phyloP scores from a whole-genome alignment of 1,140 invertebrate genomes.

The Eueides isabella region DNA sequence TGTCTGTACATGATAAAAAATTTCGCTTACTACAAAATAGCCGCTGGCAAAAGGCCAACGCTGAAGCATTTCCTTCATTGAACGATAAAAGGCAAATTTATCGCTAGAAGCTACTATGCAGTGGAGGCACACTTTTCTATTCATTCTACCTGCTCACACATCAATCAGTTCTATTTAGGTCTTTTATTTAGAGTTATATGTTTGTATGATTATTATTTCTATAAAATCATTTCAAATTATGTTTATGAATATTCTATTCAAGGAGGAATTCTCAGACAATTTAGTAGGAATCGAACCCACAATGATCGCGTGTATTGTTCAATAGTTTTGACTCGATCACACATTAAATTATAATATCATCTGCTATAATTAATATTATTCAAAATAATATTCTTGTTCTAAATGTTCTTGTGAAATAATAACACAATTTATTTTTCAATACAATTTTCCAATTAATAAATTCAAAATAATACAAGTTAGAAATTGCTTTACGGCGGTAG shows the following conservation, averaged over 20 bases:
- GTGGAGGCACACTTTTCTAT: conserved; percentile 21
- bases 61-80: conserved; percentile 25
- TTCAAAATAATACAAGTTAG: background rate
- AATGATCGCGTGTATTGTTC: background rate
- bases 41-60: conserved; percentile 17
- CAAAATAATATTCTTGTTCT: background rate
- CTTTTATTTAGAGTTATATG: background rate
- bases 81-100: conserved; percentile 31
- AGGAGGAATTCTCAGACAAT: too few species aligned
- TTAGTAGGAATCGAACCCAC: too few species aligned
- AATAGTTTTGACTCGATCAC: too few species aligned
- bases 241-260: too few species aligned
- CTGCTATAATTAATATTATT: background rate
- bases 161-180: background rate
- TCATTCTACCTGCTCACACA: conserved; percentile 2
- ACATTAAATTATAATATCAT: too few species aligned
- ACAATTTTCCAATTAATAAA: background rate
- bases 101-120: conserved; percentile 17
- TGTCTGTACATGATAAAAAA: background rate
- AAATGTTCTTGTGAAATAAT: background rate
- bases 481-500: background rate
- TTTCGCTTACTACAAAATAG: conserved; percentile 20
- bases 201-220: background rate
- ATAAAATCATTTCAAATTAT: too few species aligned
- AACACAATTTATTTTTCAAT: background rate